These are phyloP conservation scores for Dione juno DNA, from an alignment of 2,888 invertebrate genomes.

Conservation along the genomic window DNA sequence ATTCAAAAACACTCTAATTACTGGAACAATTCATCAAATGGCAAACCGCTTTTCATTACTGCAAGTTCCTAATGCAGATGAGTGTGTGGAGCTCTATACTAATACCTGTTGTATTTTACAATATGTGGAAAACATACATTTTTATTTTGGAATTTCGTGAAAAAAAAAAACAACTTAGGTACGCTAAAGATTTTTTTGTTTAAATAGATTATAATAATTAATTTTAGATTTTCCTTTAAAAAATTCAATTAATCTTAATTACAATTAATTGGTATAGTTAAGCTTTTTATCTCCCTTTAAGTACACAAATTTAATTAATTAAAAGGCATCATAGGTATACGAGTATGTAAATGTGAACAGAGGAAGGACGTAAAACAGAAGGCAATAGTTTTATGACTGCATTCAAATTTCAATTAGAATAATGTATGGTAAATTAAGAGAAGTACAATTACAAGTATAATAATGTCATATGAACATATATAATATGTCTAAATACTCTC, in stretches of 20 bases:
- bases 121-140: not conserved
- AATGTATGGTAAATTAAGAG: conserved; percentile 1
- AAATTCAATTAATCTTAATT: no score
- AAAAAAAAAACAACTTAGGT: no score
- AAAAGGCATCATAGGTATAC: not conserved
- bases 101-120: not conserved
- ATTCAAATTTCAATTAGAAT: not conserved
- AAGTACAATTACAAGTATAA: no score
- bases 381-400: not conserved
- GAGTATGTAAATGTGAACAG: no score
- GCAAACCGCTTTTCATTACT: conserved; percentile 2
- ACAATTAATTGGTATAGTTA: no score
- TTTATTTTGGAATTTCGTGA: no score
- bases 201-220: no score
- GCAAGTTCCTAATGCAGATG: conserved; percentile 1
- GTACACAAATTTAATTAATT: not conserved
- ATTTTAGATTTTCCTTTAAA: no score
- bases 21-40: not conserved
- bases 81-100: not conserved
- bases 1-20: conserved; percentile 3
- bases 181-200: no score
- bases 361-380: not conserved
- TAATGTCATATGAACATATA: no score
- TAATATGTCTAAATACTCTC: no score
- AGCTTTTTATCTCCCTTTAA: no score